Percentiles rank a stretch among this genome's conserved stretches.
Evolutionary conservation across 2,113 vertebrate genomes (phyloP).

Genomic region (Sinosuthora webbiana): DNA sequence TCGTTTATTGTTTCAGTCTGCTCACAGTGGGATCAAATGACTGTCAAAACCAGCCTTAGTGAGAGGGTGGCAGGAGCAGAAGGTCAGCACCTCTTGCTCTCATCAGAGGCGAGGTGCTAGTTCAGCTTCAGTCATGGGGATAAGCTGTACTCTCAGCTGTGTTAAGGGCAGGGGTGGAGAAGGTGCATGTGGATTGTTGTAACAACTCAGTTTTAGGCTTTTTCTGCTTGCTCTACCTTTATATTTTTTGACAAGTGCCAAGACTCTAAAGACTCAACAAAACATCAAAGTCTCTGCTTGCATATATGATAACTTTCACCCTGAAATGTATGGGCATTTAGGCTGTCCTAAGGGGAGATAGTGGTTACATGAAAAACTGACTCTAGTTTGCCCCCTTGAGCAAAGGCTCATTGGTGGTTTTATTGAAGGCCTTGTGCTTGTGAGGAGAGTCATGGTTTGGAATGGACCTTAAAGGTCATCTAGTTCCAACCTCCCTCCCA

Average conservation of each 20-base stretch:
- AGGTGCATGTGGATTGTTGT: not conserved
- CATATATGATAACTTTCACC: not conserved
- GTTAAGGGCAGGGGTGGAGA: not conserved
- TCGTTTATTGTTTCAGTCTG: not conserved
- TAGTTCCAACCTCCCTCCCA: not conserved
- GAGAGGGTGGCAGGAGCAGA: not conserved
- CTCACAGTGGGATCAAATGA: fast-evolving
- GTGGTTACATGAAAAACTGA: not conserved
- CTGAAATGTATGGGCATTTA: not conserved
- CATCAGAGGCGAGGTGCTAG: not conserved
- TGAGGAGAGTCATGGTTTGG: not conserved
- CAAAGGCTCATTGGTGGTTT: not conserved
- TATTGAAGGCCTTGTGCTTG: not conserved
- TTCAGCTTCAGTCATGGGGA: not conserved
- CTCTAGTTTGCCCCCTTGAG: not conserved
- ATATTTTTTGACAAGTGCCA: not conserved
- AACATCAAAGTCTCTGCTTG: not conserved
- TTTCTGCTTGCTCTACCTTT: not conserved
- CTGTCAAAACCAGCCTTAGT: not conserved
- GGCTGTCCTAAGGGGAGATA: not conserved
- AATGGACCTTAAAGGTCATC: not conserved
- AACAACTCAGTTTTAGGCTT: not conserved
- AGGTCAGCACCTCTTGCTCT: not conserved
- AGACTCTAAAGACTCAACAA: not conserved
- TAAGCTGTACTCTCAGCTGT: not conserved